Base-by-base conservation (phyloP, 92 coral and sea anemone genomes). In the Siderastrea siderea region DNA sequence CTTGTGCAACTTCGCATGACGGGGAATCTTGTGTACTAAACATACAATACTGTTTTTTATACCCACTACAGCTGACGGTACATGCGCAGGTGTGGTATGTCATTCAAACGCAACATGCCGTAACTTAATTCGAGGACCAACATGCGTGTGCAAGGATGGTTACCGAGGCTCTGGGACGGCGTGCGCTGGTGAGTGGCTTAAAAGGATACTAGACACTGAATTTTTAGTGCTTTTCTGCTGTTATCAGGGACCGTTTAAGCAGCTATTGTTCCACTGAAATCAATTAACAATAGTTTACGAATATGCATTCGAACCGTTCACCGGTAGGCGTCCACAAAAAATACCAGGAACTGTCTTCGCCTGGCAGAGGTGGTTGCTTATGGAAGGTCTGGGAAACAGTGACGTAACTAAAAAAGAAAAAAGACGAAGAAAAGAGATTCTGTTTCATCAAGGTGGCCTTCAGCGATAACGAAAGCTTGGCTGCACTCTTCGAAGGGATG, bases 21-120 rank as follows among this genome's bases (percentile, higher is more conserved):
- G 38, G 38, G 38, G 38, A 26, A 26, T 26, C 38, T 26, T 26
- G 38, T 26, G 0, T 26, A 26, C 48, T 67, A 7, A 67, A 5
- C 7, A 17, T 5, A 38, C 26, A 38, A 26, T 68, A 16, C 45
- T 26, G 38, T 26, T 26, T 26, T n/a, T 26, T 26, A 26, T 45
- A 1, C 13, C 61, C 3, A 44, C 53, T 86, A 14, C 59, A 98
- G 99, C 97, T 85, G 99, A 98, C 80, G 99, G 99, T 47, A 98
- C 98, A 1, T 98, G 99, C 63, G 96, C 90, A 5, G 99, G 99
- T 14, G 90, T 84, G 48, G 87, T 75, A 11, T 98, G 99, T 69
- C 94, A 96, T 87, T 68, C 79, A 68, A 96, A 94, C 68, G 99
- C 97, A 3, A 93, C 76, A 15, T 98, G 99, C 59, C 92, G 75